Evolutionary conservation across 1,140 invertebrate species (phyloP).

Genomic region (Pseudobourletiella spinata): DNA sequence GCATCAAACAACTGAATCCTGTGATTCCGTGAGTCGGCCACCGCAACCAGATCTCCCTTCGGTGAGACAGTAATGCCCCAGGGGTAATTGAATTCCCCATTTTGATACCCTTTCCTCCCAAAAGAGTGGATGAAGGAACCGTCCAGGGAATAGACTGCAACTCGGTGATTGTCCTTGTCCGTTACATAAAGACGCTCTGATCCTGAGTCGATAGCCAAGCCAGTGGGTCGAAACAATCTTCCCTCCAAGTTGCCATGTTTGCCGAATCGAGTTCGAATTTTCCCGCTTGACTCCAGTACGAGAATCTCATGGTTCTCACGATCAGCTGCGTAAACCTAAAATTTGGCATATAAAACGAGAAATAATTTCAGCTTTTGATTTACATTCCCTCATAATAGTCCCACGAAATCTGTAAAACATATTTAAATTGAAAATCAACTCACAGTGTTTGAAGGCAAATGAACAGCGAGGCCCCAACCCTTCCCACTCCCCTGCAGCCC

Average conservation of each 20-base stretch:
- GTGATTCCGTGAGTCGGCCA: conserved; percentile 51
- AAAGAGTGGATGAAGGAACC: conserved; percentile 75
- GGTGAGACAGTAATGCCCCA: conserved; percentile 88
- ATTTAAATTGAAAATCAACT: not conserved
- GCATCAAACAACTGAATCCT: conserved; percentile 22
- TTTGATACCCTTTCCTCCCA: conserved; percentile 72
- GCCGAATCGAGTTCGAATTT: conserved; percentile 46
- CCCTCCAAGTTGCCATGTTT: conserved; percentile 44
- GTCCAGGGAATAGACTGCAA: conserved; percentile 72
- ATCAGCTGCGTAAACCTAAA: conserved; percentile 18
- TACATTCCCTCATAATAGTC: too few relatives aligned
- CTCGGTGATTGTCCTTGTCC: conserved; percentile 91
- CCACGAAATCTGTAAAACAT: too few relatives aligned
- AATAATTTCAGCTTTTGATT: not conserved
- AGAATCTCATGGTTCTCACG: conserved; percentile 9
- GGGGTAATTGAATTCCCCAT: conserved; percentile 88
- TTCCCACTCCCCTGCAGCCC: not conserved
- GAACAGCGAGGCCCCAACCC: not conserved
- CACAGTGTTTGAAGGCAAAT: not conserved
- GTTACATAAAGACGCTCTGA: conserved; percentile 75
- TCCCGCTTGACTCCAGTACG: conserved; percentile 37
- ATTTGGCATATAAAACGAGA: not conserved
- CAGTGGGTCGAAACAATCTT: conserved; percentile 53
- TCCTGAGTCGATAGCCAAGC: conserved; percentile 45
- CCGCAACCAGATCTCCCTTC: conserved; percentile 66